Evolutionary conservation across 2,113 vertebrate genomes (phyloP).

Genomic region (Aegypius monachus): DNA sequence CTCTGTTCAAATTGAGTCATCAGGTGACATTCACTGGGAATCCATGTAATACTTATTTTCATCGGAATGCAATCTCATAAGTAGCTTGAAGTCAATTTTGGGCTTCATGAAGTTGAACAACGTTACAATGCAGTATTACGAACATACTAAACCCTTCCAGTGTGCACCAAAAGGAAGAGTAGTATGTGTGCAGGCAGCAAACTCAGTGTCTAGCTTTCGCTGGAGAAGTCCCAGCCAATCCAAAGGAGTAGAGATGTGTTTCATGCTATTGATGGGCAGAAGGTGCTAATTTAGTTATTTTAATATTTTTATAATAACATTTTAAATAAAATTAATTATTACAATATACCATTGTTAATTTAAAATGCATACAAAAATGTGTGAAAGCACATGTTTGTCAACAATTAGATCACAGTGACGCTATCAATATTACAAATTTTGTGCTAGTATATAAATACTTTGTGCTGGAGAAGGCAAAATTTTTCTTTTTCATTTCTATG

Average conservation of each 20-base stretch:
- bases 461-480: neutral
- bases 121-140: neutral
- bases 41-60: neutral
- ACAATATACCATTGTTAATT: neutral
- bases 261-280: neutral
- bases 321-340: neutral
- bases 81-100: neutral
- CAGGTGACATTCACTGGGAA: neutral
- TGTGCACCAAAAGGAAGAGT: neutral
- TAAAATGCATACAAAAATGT: neutral
- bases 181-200: neutral
- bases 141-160: neutral
- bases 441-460: neutral
- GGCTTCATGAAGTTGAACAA: neutral
- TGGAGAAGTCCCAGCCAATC: neutral
- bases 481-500: neutral
- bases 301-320: neutral
- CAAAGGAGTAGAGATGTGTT: neutral
- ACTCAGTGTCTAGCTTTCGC: rapidly evolving
- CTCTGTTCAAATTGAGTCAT: neutral
- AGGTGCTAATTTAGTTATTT: neutral
- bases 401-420: neutral
- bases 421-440: neutral
- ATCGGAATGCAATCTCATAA: rapidly evolving
- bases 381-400: neutral